Evolutionary conservation across 2,113 vertebrate species (phyloP), one percentile per base, ranked within the genome.

Genomic region (Macquaria ambigua): DNA sequence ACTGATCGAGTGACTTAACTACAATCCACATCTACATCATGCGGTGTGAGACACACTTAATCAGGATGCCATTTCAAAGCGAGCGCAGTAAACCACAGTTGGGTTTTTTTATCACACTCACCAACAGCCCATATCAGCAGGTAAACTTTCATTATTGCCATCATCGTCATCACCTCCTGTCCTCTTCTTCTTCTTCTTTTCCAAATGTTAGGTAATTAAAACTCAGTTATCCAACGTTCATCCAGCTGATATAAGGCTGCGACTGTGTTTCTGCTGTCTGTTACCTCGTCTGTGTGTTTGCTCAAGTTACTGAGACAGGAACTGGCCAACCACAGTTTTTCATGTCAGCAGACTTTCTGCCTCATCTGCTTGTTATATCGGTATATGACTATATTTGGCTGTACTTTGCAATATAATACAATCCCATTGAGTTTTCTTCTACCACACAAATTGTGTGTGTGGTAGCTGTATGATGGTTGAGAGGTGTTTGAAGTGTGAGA

Each of bases 81-180:
- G 3, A 61, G 34, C 39, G 23, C 50, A 61, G 0, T 25, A 59
- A 62, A 80, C 43, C 34, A 73, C 61, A 53, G 4, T 4, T 18
- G 34, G 9, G 15, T 16, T 16, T 43, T 48, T 59, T 56, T 53
- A 0, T 15, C 21, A 41, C 2, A 85, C 91, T 91, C n/a, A 93
- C 92, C 90, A 0, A 86, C 23, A 18, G 31, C 31, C 62, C 73
- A 86, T 1, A 85, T 18, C 50, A 91, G 28, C 61, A 91, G 34
- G 34, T 18, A 79, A 20, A 87, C 16, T 70, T 72, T 82, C 25
- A 37, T 43, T 12, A 14, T 16, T 14, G 46, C 10, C 56, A 1
- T 31, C 12, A 0, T 8, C 76, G 0, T 31, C 62, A 23, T 34
- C 68, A 8, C 43, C 3, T 21, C 37, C 3, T 25, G 4, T 12